Evolutionary conservation across 2,888 invertebrate genomes (phyloP), one percentile per base, ranked within the genome.

Genomic region (Halictus ligatus): DNA sequence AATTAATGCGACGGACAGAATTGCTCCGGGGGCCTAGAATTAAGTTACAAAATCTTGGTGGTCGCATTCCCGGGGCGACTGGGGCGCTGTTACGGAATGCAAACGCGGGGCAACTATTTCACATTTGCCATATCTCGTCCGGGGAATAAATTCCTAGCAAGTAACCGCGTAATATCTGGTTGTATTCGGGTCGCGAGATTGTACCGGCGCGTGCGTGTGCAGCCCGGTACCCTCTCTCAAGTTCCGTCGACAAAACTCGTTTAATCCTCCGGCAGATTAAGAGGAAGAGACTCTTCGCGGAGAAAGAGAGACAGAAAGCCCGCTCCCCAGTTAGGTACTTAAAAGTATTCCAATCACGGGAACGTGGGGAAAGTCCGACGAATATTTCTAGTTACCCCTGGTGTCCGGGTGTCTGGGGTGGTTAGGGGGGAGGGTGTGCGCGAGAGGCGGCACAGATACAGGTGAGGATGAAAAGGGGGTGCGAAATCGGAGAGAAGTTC

Each of bases 331-430:
- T 87, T 87, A 86, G 91, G 90, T 89, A 90, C 92, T 90, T 91
- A 91, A 89, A 92, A 92, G 92, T 93, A 92, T 92, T 92, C 91
- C 92, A 92, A 93, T 92, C 92, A 90, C 89, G 91, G 89, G 89
- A 92, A 90, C 89, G 86, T 85, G 83, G 81, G 80, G 71, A 89
- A 74, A 91, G 90, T 89, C 89, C 82, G 84, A 82, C 80, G 89
- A 91, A 91, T 91, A 89, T 91, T 91, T 91, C 87, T 87, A 89
- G 87, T 85, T 85, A 86, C 80, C 77, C 76, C 69, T 58, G 81
- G 40, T 60, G 40, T 69, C 69, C 21, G 40, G 69, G 69, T 87
- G 87, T 85, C 40, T 79, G 75, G 43, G 46, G 67, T 58, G 58
- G 58, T 58, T 58, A 0, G 71, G n/a, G n/a, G 43, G 40, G 75